Evolutionary conservation across 2,797 vertebrate genomes (phyloP), one percentile per base, ranked within the genome.

Genomic region (Urosaurus nigricauda): DNA sequence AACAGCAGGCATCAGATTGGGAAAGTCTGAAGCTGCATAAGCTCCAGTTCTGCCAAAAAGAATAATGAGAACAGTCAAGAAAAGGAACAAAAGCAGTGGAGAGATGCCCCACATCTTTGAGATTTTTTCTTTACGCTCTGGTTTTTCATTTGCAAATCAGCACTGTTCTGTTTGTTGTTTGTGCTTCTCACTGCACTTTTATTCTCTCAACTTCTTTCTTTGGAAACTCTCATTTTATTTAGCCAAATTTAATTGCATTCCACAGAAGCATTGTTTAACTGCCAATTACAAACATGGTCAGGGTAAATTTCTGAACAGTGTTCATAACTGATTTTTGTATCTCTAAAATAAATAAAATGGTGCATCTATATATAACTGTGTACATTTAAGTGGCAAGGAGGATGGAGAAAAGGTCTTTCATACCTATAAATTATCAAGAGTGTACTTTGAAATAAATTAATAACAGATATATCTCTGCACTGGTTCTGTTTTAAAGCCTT

Each of bases 71-170:
- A 90, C 90, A 90, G 83, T n/a, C 58, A 78, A 87, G 73, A 71
- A 51, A 77, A 89, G 85, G 63, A 88, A 89, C 71, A 79, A 85
- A 84, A 93, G 79, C 85, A 91, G 88, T 88, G 92, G 95, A 94
- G 94, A 93, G 91, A 93, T 95, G 88, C 91, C 92, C 94, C 95
- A 95, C 87, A 94, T 94, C 94, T 95, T 83, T 86, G 95, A 91
- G 88, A 87, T 86, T 92, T 91, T 91, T 91, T 92, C 84, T 92
- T 88, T 89, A 70, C 88, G 43, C 88, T 83, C 79, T 13, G 77
- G 79, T 60, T 86, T 89, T 89, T 89, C 84, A 89, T 86, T 89
- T 89, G 88, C 84, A 89, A 89, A 89, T 89, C 73, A 82, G 84
- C 71, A 77, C 70, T 78, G 60, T 86, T 74, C 70, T 89, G 68